A percentile compares a stretch with the other conserved stretches of the same genome.
These are phyloP conservation scores for Meloidogyne hapla DNA, from an alignment of 1,140 invertebrate species.

Conservation along the genomic window DNA sequence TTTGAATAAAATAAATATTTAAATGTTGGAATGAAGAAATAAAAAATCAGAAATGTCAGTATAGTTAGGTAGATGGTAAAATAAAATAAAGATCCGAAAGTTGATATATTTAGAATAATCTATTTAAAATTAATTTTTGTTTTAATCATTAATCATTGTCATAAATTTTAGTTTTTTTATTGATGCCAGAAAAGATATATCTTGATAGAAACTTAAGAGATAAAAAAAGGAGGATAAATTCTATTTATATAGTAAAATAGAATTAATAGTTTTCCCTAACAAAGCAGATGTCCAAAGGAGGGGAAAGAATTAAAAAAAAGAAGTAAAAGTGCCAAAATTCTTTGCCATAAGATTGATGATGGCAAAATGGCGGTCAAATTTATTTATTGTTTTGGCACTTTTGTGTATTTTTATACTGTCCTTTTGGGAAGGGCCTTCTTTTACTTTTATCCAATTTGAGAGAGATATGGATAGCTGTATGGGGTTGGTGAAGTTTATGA, in stretches of 20 bases:
- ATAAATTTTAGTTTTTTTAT: background rate
- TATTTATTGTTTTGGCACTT: slow-evolving; percentile 1
- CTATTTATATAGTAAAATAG: background rate
- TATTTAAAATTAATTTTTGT: no score
- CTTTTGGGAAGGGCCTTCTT: background rate
- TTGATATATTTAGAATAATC: background rate
- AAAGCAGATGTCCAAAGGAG: background rate
- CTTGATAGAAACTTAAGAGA: background rate
- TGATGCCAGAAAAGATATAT: background rate
- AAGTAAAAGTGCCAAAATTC: background rate
- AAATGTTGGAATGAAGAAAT: background rate
- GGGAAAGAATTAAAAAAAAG: background rate
- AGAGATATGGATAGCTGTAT: background rate
- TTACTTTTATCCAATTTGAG: background rate
- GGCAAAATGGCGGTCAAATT: background rate
- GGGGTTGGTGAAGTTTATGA: no score
- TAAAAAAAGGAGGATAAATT: background rate
- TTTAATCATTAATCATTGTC: background rate
- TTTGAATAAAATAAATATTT: background rate
- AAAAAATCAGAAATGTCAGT: background rate
- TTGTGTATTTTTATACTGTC: background rate
- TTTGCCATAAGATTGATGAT: background rate
- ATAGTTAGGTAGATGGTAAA: no score
- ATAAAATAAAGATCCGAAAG: background rate
- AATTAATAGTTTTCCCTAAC: background rate